Evolutionary conservation across 2,113 vertebrate species (phyloP), one percentile per base, ranked within the genome.

Genomic region (Picathartes gymnocephalus): DNA sequence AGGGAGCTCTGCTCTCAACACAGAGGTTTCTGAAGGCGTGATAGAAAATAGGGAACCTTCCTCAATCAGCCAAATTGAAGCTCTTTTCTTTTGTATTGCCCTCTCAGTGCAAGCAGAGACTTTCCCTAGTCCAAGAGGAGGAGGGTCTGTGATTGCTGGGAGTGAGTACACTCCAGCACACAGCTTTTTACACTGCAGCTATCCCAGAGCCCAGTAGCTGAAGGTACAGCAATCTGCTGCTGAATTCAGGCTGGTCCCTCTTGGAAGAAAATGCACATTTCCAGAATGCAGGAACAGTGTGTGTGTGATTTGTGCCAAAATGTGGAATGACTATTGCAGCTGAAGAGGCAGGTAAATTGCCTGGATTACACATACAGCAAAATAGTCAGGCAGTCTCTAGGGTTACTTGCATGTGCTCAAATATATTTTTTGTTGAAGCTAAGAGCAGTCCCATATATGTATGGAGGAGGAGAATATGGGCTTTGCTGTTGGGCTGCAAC

Each of bases 261-360:
- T 21, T 62, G 47, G 64, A 91, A 23, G 47, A 69, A 66, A 81
- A 83, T 60, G 60, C 1, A 2, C 13, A 90, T 91, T 94, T 78
- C 62, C 71, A 79, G 69, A 84, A 57, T 33, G 45, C 69, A 66
- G 77, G 50, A 95, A 23, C 13, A 25, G 45, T 15, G 8, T 30
- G 39, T 77, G 39, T 77, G 70, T 61, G 71, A 58, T 64, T 58
- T 71, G 65, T 92, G 88, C 93, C 88, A 84, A 9, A 93, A 93
- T 3, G 15, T 25, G 56, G 60, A 72, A 74, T 74, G 77, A 76
- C 25, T 74, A 57, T 83, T 78, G 93, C 90, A 93, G 86, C 86
- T 86, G 77, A 79, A 81, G 65, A 72, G 53, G 69, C 88, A 79
- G 69, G 61, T 78, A 27, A 40, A 74, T 81, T 58, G 72, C 76